Base-by-base conservation (phyloP, 2,888 invertebrate species). In the Lithophane socia region DNA sequence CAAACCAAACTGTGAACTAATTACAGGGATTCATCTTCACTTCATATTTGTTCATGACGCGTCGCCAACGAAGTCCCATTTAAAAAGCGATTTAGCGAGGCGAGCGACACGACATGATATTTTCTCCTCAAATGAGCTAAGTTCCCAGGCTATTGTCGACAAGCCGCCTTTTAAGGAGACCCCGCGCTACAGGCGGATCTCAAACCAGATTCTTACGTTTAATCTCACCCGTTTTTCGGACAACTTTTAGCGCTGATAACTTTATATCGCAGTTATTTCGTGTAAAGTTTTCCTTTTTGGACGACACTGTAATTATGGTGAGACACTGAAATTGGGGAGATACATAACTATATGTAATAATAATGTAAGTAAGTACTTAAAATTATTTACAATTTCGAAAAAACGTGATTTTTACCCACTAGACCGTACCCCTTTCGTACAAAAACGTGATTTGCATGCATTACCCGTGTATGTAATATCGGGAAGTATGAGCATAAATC, bases 141-240 rank as follows among this genome's bases (percentile, higher is more conserved):
- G 96, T 96, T 96, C 96, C 96, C 96, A 96, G 92, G 94, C 94
- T 93, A 96, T 96, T 96, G 96, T 96, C 93, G 95, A 94, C 92
- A 90, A 87, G 90, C 87, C 91, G 91, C 96, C 96, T 94, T 96
- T 93, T 96, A 96, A 91, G 95, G 96, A 90, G 90, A 90, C 85
- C 66, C 76, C 86, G 84, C 86, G 88, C 91, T 94, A 95, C 95
- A 95, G 96, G 94, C 93, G 91, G 95, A 92, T 95, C 93, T 90
- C 90, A 94, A 93, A 95, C 92, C 91, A 91, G 92, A 93, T 91
- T 91, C 91, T 89, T 90, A 81, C 68, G 64, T 91, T 91, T 91
- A 90, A 92, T 92, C 91, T 89, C 82, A 81, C 85, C 80, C 82
- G 77, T 85, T 85, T 86, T 89, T 86, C 80, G 85, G 85, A 66